Evolutionary conservation across 92 coral and sea anemone genomes (phyloP).

Genomic region (Epizoanthus ramosus): DNA sequence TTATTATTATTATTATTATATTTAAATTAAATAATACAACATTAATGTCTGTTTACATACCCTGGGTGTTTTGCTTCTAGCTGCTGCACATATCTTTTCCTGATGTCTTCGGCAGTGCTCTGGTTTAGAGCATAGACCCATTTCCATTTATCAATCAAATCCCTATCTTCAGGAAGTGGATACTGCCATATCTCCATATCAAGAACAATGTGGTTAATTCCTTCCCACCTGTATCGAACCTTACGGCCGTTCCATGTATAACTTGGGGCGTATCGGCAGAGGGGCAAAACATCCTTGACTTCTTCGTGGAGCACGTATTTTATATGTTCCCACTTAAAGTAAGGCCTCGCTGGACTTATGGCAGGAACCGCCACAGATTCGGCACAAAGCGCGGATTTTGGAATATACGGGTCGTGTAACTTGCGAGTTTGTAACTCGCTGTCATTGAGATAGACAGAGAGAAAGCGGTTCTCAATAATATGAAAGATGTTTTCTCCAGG

Average conservation of each 20-base stretch:
- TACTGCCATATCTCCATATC: conserved; percentile 37
- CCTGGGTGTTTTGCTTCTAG: conserved; percentile 40
- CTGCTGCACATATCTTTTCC: conserved; percentile 33
- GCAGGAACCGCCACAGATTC: background rate
- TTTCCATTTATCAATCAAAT: conserved; percentile 20
- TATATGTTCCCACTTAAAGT: background rate
- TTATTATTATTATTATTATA: too few species aligned
- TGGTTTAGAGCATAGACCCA: conserved; percentile 43
- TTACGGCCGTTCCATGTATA: conserved; percentile 1
- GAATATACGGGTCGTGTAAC: background rate
- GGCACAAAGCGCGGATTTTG: conserved; percentile 4
- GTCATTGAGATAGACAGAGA: conserved; percentile 22
- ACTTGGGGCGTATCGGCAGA: conserved; percentile 45
- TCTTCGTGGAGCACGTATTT: conserved; percentile 27
- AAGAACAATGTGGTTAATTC: background rate
- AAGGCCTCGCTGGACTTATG: background rate
- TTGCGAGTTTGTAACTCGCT: background rate
- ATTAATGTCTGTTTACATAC: conserved; percentile 20
- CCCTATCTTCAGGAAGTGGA: conserved; percentile 9
- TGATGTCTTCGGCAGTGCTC: conserved; percentile 31
- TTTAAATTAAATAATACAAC: too few species aligned
- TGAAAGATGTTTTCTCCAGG: conserved; percentile 37
- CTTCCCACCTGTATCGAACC: conserved; percentile 30
- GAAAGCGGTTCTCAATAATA: conserved; percentile 9
- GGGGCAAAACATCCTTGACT: conserved; percentile 13